phyloP scores from a whole-genome alignment of 2,113 vertebrate species.

The Gasterosteus aculeatus region DNA sequence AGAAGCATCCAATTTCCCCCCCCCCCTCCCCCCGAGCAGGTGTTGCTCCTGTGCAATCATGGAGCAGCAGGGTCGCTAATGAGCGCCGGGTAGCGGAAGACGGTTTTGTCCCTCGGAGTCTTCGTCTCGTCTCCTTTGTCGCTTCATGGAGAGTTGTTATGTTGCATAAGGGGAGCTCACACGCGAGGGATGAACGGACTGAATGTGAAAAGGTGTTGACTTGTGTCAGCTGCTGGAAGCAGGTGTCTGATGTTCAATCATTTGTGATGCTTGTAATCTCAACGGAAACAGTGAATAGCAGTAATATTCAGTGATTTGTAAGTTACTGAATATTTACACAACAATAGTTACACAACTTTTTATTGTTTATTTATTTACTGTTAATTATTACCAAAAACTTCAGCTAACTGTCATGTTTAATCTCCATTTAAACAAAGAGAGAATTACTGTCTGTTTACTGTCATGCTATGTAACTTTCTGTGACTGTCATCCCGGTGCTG shows the following conservation, averaged over 20 bases:
- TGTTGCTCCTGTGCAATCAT: not conserved
- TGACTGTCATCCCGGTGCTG: constrained; percentile 75
- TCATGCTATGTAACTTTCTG: constrained; percentile 10
- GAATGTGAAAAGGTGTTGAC: not conserved
- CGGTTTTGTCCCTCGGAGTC: not conserved
- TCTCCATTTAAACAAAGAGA: not conserved
- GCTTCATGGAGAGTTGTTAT: not conserved
- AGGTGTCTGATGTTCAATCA: not conserved
- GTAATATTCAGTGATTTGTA: not conserved
- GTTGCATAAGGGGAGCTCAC: not conserved
- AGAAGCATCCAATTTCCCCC: not conserved
- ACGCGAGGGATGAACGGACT: not conserved
- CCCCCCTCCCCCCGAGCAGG: constrained; percentile 23
- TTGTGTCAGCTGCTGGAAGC: not conserved
- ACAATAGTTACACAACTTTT: too few relatives aligned
- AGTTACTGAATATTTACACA: too few relatives aligned
- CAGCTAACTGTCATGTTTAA: not conserved
- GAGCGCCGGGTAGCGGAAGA: not conserved
- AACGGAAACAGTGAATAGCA: not conserved
- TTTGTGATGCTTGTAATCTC: not conserved
- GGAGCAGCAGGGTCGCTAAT: constrained; percentile 5
- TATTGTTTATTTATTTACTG: too few relatives aligned
- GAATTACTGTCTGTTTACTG: too few relatives aligned
- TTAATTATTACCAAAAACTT: not conserved
- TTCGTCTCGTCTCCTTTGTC: not conserved